Conservation (phyloP, 1,140 invertebrate genomes). For the Ruditapes philippinarum region DNA sequence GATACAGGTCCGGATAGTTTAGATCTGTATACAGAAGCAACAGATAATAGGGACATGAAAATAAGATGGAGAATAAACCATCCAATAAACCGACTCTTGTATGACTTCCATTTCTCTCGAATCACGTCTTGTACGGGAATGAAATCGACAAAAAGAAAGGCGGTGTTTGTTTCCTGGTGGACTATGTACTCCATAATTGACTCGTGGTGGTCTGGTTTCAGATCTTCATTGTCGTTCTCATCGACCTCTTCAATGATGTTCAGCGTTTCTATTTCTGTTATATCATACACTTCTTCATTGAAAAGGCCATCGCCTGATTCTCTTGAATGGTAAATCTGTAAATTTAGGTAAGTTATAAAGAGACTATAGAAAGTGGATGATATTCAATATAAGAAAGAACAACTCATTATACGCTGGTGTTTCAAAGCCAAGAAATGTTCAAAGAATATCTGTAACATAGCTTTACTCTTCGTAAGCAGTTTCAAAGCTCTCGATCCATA, state of each 20-base stretch:
- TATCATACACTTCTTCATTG: not conserved
- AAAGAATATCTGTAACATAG: not conserved
- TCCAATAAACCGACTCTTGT: not conserved
- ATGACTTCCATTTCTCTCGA: not conserved
- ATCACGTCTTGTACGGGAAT: not conserved
- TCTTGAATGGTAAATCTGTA: not conserved
- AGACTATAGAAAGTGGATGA: not conserved
- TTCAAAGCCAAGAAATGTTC: too few species aligned
- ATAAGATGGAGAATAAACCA: not conserved
- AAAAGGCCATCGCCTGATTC: not conserved
- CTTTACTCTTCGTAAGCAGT: not conserved
- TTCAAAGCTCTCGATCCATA: not conserved
- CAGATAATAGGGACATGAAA: not conserved
- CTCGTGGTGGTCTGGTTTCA: not conserved
- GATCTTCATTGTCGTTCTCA: not conserved
- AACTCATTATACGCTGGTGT: too few species aligned
- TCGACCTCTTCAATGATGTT: not conserved
- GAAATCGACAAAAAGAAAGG: not conserved
- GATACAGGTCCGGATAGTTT: not conserved
- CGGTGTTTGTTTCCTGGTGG: not conserved
- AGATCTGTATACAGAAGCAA: not conserved
- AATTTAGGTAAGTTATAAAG: not conserved
- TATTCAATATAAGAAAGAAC: not conserved
- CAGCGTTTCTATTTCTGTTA: not conserved
- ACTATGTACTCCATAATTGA: not conserved